Conservation (phyloP, 1,140 invertebrate genomes). For the Conopomorpha cramerella region DNA sequence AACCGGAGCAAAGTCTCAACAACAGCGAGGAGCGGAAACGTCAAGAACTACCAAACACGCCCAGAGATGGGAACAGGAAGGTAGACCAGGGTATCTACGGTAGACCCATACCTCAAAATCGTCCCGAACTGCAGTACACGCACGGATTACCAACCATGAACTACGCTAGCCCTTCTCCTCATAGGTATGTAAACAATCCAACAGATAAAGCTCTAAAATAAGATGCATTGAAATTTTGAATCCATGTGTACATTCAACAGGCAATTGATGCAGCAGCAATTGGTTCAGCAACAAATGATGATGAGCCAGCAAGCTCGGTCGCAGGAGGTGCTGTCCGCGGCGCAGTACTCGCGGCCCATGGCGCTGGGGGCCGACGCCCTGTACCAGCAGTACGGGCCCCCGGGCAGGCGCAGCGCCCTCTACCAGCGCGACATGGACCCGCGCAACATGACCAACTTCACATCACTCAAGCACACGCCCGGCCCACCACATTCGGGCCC, state of each 20-base stretch:
- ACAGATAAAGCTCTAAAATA: too few relatives aligned
- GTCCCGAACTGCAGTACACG: conserved; percentile 47
- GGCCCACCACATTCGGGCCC: too few relatives aligned
- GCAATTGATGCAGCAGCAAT: conserved; percentile 66
- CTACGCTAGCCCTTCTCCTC: conserved; percentile 43
- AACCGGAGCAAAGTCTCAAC: conserved; percentile 65
- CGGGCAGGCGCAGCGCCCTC: conserved; percentile 37
- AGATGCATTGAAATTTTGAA: too few relatives aligned
- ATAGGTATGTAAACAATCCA: too few relatives aligned
- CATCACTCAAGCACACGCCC: conserved; percentile 33
- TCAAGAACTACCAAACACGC: conserved; percentile 46
- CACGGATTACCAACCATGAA: conserved; percentile 39
- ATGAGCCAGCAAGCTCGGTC: conserved; percentile 58
- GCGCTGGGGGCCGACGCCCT: conserved; percentile 42
- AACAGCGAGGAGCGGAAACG: conserved; percentile 67
- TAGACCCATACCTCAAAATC: conserved; percentile 59
- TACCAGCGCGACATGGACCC: conserved; percentile 46
- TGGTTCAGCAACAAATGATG: conserved; percentile 52
- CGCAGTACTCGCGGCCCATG: conserved; percentile 33
- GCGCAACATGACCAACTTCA: conserved; percentile 47
- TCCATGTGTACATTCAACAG: too few relatives aligned
- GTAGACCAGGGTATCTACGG: conserved; percentile 63
- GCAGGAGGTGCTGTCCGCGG: conserved; percentile 59
- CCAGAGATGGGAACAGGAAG: conserved; percentile 35
- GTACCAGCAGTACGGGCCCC: conserved; percentile 47